These are phyloP conservation scores for Plagiodera versicolora DNA, from an alignment of 2,888 invertebrate genomes.

Conservation along the genomic window DNA sequence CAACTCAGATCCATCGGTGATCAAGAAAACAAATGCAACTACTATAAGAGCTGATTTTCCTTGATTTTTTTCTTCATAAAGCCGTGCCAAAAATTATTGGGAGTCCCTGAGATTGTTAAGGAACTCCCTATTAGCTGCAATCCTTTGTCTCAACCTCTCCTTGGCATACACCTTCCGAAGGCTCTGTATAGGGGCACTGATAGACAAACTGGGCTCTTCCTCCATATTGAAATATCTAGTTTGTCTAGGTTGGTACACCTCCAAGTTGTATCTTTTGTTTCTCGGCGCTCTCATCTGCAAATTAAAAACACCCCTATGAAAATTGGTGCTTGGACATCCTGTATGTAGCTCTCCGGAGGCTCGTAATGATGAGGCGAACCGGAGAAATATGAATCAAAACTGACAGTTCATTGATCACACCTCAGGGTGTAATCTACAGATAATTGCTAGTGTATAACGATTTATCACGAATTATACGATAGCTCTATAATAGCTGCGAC, in stretches of 20 bases:
- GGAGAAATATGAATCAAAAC: not conserved
- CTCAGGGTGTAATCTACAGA: not conserved
- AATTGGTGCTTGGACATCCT: no score
- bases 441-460: not conserved
- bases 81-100: slow-evolving; percentile 21
- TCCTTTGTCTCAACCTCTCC: slow-evolving; percentile 34
- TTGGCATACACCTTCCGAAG: slow-evolving; percentile 35
- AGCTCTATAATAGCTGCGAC: not conserved
- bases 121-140: slow-evolving; percentile 36
- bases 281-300: slow-evolving; percentile 30
- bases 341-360: no score
- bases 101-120: slow-evolving; percentile 32
- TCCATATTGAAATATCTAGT: slow-evolving; percentile 22
- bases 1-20: slow-evolving; percentile 23
- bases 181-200: slow-evolving; percentile 38
- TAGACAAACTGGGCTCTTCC: slow-evolving; percentile 37
- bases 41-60: slow-evolving; percentile 14
- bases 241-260: slow-evolving; percentile 19
- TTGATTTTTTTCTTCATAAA: slow-evolving; percentile 8
- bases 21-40: slow-evolving; percentile 4
- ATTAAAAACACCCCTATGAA: slow-evolving; percentile 10
- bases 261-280: slow-evolving; percentile 36
- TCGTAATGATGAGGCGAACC: not conserved
- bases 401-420: not conserved
- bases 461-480: not conserved